phyloP scores from a whole-genome alignment of 2,888 invertebrate species.

The Hirtodrosophila duncani region DNA sequence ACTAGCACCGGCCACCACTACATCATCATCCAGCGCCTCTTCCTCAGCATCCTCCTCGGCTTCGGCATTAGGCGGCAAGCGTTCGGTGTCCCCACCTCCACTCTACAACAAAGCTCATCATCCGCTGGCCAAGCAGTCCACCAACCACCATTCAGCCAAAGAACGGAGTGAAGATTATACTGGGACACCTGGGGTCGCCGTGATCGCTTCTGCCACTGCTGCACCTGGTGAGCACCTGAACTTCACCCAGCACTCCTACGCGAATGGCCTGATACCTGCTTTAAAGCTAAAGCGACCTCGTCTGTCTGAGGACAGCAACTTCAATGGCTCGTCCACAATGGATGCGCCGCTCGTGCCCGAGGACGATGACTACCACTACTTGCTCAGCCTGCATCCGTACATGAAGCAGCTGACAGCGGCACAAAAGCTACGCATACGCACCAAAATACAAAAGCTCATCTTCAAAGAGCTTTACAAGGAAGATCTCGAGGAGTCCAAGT shows the following conservation, averaged over 20 bases:
- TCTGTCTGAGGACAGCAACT: slow-evolving; percentile 75
- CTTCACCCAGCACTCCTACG: slow-evolving; percentile 74
- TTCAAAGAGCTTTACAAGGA: slow-evolving; percentile 78
- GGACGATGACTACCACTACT: slow-evolving; percentile 78
- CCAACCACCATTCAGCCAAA: slow-evolving; percentile 48
- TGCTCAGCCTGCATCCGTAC: slow-evolving; percentile 77
- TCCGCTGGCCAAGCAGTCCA: slow-evolving; percentile 55
- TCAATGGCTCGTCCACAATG: slow-evolving; percentile 77
- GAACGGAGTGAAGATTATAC: slow-evolving; percentile 65
- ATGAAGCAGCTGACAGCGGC: slow-evolving; percentile 77
- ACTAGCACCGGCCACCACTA: slow-evolving; percentile 52
- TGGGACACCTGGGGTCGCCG: slow-evolving; percentile 1
- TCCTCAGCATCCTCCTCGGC: slow-evolving; percentile 40
- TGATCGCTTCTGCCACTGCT: slow-evolving; percentile 26
- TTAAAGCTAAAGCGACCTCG: slow-evolving; percentile 75
- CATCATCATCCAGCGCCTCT: slow-evolving; percentile 17
- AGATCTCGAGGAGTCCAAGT: slow-evolving; percentile 77
- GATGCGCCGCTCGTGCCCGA: slow-evolving; percentile 74
- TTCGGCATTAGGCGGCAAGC: slow-evolving; percentile 47
- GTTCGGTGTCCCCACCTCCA: slow-evolving; percentile 74
- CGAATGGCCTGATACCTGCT: slow-evolving; percentile 75
- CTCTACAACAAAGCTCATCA: slow-evolving; percentile 75
- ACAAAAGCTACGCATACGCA: slow-evolving; percentile 77
- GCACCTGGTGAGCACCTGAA: slow-evolving; percentile 62
- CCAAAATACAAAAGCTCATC: slow-evolving; percentile 78